phyloP scores from a whole-genome alignment of 2,888 invertebrate genomes.

The Eupeodes luniger region DNA sequence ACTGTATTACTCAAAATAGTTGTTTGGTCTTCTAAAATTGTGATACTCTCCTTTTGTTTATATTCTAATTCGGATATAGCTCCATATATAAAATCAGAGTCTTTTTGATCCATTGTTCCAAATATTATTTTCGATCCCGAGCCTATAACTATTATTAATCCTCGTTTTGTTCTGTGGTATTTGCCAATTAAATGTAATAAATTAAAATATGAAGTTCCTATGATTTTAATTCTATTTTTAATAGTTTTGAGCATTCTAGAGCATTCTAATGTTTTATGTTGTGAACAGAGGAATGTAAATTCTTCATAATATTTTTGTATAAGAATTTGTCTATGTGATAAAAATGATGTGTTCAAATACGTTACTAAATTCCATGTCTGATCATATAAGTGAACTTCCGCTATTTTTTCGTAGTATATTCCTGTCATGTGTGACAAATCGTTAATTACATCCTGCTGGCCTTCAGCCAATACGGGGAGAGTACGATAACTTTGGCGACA shows the following conservation, averaged over 20 bases:
- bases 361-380: too few species aligned
- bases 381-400: too few species aligned
- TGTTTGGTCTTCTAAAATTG: not conserved
- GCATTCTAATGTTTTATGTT: not conserved
- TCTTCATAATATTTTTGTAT: not conserved
- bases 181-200: not conserved
- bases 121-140: not conserved
- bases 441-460: not conserved
- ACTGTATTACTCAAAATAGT: not conserved
- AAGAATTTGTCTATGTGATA: not conserved
- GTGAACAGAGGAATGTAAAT: not conserved
- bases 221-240: not conserved
- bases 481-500: too few species aligned
- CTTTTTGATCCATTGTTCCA: not conserved
- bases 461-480: not conserved
- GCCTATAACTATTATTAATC: not conserved
- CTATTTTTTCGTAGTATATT: too few species aligned
- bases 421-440: not conserved
- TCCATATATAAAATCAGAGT: too few species aligned
- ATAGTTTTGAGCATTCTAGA: not conserved
- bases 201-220: not conserved
- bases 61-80: too few species aligned
- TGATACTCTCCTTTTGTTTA: too few species aligned
- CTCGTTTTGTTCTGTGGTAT: not conserved
- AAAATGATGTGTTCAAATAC: too few species aligned